Conservation (phyloP, 2,888 invertebrate species). For the Sphaerophoria rueppellii region DNA sequence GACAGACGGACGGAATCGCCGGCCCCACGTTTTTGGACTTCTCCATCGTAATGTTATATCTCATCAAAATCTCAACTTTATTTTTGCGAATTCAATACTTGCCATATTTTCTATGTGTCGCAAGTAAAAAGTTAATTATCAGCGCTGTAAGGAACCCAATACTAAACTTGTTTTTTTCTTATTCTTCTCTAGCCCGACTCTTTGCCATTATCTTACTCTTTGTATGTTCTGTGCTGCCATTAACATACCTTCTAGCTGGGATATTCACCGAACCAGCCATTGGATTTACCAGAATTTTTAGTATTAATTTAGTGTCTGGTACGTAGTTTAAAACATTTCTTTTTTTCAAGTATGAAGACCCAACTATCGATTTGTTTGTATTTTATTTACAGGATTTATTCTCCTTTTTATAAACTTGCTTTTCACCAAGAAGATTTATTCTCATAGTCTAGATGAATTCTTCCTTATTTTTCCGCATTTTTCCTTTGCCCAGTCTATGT, state of each 20-base stretch:
- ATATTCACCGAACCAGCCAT: slow-evolving; percentile 88
- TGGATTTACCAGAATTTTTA: slow-evolving; percentile 88
- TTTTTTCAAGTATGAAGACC: neutral
- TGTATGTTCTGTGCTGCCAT: slow-evolving; percentile 88
- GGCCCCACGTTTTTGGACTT: too few species aligned
- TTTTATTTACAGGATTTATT: slow-evolving; percentile 85
- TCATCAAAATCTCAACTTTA: too few species aligned
- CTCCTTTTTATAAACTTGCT: slow-evolving; percentile 88
- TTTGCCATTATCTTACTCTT: slow-evolving; percentile 86
- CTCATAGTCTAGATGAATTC: slow-evolving; percentile 85
- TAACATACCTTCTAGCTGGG: slow-evolving; percentile 88
- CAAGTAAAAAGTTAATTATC: too few species aligned
- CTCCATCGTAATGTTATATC: too few species aligned
- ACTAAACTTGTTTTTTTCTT: too few species aligned
- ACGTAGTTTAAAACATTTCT: too few species aligned
- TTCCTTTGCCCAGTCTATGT: slow-evolving; percentile 83
- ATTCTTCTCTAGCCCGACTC: slow-evolving; percentile 84
- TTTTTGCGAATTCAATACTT: too few species aligned
- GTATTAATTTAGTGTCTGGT: slow-evolving; percentile 90
- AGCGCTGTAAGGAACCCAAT: too few species aligned
- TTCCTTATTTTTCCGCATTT: slow-evolving; percentile 89
- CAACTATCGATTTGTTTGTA: neutral
- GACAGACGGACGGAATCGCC: too few species aligned
- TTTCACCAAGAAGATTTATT: slow-evolving; percentile 85
- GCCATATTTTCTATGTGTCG: too few species aligned